These are phyloP conservation scores for Himantopus leucocephalus DNA, from an alignment of 2,113 vertebrate genomes.

Conservation along the genomic window DNA sequence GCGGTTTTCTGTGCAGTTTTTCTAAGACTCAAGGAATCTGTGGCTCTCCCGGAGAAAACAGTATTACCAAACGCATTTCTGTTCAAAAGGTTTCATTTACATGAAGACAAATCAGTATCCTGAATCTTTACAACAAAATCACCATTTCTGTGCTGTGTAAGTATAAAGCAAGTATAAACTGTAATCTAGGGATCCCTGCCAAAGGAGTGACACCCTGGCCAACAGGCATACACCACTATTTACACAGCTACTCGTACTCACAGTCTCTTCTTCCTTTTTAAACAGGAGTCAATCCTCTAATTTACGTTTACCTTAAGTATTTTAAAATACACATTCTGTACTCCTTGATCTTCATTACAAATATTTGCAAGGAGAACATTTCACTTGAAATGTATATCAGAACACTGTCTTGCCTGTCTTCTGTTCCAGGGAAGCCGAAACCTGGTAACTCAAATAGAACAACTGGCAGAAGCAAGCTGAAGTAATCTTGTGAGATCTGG, in stretches of 20 bases:
- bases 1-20: background rate
- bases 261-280: background rate
- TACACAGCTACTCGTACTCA: background rate
- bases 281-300: background rate
- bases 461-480: background rate
- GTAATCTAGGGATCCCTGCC: background rate
- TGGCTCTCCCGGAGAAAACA: background rate
- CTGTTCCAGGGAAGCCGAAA: background rate
- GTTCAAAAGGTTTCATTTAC: background rate
- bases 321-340: background rate
- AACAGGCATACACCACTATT: background rate
- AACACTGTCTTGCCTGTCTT: background rate
- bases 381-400: background rate
- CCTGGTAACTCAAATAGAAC: background rate
- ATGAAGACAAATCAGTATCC: background rate
- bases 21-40: background rate
- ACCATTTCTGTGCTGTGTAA: background rate
- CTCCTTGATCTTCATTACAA: background rate
- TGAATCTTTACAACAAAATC: background rate
- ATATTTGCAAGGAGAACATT: background rate
- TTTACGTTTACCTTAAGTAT: background rate
- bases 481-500: background rate
- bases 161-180: background rate
- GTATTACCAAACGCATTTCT: background rate
- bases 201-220: background rate